Percentiles rank a stretch among this genome's conserved stretches.
Conservation (phyloP, 1,140 invertebrate species). For the Pectinophora gossypiella region DNA sequence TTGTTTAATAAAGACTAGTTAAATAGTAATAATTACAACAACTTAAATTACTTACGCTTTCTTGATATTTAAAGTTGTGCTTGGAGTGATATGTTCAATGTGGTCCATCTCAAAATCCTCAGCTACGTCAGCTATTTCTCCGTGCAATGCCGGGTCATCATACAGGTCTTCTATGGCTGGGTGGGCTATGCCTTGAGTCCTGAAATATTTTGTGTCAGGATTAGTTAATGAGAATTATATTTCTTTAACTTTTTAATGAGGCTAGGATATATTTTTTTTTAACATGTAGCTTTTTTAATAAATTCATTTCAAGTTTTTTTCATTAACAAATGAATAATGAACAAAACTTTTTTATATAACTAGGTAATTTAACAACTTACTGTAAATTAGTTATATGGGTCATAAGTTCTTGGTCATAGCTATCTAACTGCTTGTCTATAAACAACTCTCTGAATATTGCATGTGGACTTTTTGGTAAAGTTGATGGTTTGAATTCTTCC, state of each 20-base stretch:
- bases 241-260: too few relatives aligned
- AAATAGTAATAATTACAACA: too few relatives aligned
- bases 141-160: constrained; percentile 41
- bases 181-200: constrained; percentile 47
- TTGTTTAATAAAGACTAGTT: too few relatives aligned
- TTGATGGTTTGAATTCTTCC: constrained; percentile 1
- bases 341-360: neutral
- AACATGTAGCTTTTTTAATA: too few relatives aligned
- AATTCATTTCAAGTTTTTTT: too few relatives aligned
- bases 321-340: neutral
- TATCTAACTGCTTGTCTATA: constrained; percentile 53
- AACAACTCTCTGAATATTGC: constrained; percentile 58
- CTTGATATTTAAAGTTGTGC: constrained; percentile 47
- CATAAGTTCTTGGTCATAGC: constrained; percentile 60
- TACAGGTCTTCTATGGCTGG: constrained; percentile 53
- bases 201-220: too few relatives aligned
- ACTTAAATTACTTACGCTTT: constrained; percentile 56
- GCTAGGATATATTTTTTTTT: too few relatives aligned
- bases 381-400: constrained; percentile 50
- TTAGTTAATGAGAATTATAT: too few relatives aligned
- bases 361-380: too few relatives aligned
- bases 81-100: constrained; percentile 13
- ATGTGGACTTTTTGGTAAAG: constrained; percentile 52
- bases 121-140: constrained; percentile 36
- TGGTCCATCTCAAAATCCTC: constrained; percentile 30